Evolutionary conservation across 92 coral and sea anemone species (phyloP), one percentile per base, ranked within the genome.

Genomic region (Porites cylindrica): DNA sequence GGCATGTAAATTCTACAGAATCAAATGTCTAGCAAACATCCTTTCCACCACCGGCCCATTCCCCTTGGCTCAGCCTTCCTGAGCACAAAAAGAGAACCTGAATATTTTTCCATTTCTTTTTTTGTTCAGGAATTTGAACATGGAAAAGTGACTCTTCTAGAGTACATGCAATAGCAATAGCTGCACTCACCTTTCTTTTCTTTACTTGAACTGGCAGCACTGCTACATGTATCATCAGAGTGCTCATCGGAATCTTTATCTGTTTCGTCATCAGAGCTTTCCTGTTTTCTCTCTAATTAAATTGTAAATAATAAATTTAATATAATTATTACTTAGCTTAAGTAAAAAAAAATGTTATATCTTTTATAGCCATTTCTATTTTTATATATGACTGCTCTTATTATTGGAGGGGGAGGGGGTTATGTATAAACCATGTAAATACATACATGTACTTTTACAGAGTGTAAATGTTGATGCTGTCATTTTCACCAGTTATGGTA

Each of bases 191-290:
- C 82, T 59, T 78, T 78, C 70, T 78, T 61, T 63, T 70, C 82
- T 78, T 78, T 78, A 24, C 82, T 78, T 59, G 82, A 6, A 78
- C 82, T 78, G 82, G 70, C 17, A 78, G 67, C 82, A 60, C 82
- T 78, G 82, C 68, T 58, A 78, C 82, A 59, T 63, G 67, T 63
- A 56, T 80, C 73, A 32, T 80, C 86, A 67, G 76, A 58, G 1
- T 77, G 50, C 67, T 77, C 70, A 59, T 77, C 70, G 6, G 70
- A 77, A 60, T 63, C 70, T 59, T 8, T 9, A 77, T 59, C 82
- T 21, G 68, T 51, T 66, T 66, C 76, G 20, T 47, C 65, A 58
- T 81, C 62, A 51, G 52, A 52, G 76, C 62, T n/a, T 24, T 70
- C 70, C 16, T 47, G 59, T 24, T 65, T 81, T 81, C 85, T 80